Conservation (phyloP, 2,888 invertebrate species). For the Cantharis rustica region DNA sequence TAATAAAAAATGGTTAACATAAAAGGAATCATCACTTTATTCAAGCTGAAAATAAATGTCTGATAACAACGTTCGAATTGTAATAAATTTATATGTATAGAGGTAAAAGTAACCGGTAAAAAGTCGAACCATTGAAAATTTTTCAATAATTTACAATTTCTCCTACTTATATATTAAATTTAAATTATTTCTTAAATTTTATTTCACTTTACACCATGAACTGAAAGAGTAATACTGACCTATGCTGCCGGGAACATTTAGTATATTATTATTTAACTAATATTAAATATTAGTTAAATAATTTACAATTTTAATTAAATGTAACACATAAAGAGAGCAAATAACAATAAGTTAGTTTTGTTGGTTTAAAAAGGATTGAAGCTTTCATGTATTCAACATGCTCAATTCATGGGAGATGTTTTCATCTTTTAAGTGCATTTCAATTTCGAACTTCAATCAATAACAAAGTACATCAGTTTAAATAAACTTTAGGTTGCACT, state of each 20-base stretch:
- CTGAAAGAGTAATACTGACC: no score
- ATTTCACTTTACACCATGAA: no score
- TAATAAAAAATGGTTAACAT: background rate
- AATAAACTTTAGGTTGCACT: background rate
- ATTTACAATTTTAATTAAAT: background rate
- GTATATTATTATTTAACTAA: no score
- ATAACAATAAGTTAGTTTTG: background rate
- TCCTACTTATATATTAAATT: background rate
- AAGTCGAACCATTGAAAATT: background rate
- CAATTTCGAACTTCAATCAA: background rate
- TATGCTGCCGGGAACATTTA: no score
- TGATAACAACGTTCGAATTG: background rate
- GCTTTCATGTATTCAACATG: background rate
- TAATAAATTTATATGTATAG: slow-evolving; percentile 1
- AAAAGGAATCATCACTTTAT: background rate
- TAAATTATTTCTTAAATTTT: no score
- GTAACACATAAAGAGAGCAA: background rate
- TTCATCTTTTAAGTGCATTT: background rate
- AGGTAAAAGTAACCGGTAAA: background rate
- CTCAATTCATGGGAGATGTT: background rate
- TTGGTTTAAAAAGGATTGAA: background rate
- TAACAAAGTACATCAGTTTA: background rate
- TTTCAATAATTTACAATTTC: background rate
- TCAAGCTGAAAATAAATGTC: slow-evolving; percentile 2
- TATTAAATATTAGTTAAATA: no score